Conservation (phyloP, 2,113 vertebrate genomes). For the Xenopus tropicalis region DNA sequence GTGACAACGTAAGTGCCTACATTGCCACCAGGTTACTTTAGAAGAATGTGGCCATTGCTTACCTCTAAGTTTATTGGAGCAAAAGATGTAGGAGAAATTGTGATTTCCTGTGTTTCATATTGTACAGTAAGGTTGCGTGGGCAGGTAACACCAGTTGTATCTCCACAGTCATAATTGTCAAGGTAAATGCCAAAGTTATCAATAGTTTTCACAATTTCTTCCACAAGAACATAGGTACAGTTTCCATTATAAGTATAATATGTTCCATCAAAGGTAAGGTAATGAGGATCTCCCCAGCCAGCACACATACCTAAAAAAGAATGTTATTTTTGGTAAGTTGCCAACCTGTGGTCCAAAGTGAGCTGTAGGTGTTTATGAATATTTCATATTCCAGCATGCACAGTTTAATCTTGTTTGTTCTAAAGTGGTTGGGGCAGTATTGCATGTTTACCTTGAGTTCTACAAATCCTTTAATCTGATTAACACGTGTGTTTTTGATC, state of each 20-base stretch:
- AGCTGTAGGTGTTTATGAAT: too few species aligned
- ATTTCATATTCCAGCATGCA: too few species aligned
- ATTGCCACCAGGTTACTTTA: too few species aligned
- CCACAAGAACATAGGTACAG: conserved; percentile 85
- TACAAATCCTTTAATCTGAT: too few species aligned
- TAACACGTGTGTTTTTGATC: too few species aligned
- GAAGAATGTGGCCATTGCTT: not conserved
- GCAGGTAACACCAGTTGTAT: conserved; percentile 73
- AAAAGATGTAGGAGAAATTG: conserved; percentile 64
- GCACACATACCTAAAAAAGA: conserved; percentile 77
- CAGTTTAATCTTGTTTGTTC: too few species aligned
- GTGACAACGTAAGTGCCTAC: too few species aligned
- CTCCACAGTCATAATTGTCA: conserved; percentile 78
- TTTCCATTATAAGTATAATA: conserved; percentile 91
- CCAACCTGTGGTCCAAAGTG: too few species aligned
- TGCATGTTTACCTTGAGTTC: too few species aligned
- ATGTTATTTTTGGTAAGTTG: too few species aligned
- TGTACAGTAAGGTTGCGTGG: conserved; percentile 74
- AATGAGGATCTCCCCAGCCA: conserved; percentile 93
- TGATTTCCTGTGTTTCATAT: conserved; percentile 66
- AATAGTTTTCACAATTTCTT: conserved; percentile 62
- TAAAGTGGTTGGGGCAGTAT: too few species aligned
- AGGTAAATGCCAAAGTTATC: conserved; percentile 79
- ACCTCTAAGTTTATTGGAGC: conserved; percentile 72
- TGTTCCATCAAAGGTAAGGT: conserved; percentile 83